Evolutionary conservation across 2,797 vertebrate genomes (phyloP).

Genomic region (Pangasius mekongensis): DNA sequence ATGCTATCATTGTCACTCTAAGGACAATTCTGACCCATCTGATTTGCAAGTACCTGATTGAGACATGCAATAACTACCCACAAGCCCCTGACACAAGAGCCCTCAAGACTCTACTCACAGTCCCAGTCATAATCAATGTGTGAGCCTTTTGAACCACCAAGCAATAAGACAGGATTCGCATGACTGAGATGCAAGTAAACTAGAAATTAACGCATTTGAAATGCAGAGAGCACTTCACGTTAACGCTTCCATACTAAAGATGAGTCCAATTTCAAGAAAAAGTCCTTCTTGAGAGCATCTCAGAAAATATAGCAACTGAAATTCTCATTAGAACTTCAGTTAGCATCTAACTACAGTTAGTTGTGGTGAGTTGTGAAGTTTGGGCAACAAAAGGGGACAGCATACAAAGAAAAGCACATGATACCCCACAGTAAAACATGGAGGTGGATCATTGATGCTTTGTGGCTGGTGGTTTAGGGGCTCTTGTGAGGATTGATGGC

Average conservation of each 20-base stretch:
- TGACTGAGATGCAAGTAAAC: slow-evolving; percentile 37
- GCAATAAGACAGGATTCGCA: slow-evolving; percentile 16
- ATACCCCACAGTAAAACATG: not conserved
- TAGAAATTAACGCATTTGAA: slow-evolving; percentile 48
- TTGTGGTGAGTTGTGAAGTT: not conserved
- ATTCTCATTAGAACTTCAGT: not conserved
- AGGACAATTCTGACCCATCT: slow-evolving; percentile 26
- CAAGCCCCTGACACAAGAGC: slow-evolving; percentile 34
- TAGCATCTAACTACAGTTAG: not conserved
- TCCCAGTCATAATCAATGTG: slow-evolving; percentile 46
- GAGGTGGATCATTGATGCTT: not conserved
- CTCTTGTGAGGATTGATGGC: not conserved
- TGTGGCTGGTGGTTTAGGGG: not conserved
- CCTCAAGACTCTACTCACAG: slow-evolving; percentile 31
- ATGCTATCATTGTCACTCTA: not conserved
- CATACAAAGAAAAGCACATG: not conserved
- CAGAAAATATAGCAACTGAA: not conserved
- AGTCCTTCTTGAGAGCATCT: not conserved
- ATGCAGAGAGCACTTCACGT: slow-evolving; percentile 28
- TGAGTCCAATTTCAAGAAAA: slow-evolving; percentile 54
- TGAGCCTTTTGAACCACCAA: not conserved
- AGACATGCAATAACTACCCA: slow-evolving; percentile 45
- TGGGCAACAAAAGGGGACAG: not conserved
- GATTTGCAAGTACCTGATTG: slow-evolving; percentile 36
- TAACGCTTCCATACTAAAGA: slow-evolving; percentile 38